Conservation (phyloP, 2,797 vertebrate species). For the Amphiprion clarkii region DNA sequence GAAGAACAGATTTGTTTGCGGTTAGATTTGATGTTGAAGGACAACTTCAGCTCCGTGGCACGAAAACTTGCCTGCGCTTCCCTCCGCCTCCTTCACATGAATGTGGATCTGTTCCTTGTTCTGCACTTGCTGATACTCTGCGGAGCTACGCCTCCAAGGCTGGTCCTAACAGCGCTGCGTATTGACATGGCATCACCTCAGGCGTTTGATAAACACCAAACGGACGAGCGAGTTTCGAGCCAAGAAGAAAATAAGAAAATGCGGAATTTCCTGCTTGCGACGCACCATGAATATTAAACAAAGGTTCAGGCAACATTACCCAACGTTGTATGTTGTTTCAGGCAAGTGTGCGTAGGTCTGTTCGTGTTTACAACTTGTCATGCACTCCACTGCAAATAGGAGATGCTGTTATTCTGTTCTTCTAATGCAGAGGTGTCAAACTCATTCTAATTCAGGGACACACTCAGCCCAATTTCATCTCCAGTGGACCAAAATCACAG, state of each 20-base stretch:
- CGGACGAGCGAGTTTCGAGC: constrained; percentile 50
- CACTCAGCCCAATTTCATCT: too few species aligned
- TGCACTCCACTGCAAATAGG: too few species aligned
- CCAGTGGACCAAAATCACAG: too few species aligned
- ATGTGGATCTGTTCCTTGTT: constrained; percentile 39
- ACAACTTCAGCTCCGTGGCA: constrained; percentile 8
- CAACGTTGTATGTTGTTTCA: background rate
- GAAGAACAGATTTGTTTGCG: constrained; percentile 5
- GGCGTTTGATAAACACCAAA: constrained; percentile 21
- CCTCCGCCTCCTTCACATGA: constrained; percentile 19
- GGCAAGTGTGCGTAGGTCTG: background rate
- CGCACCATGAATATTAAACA: background rate
- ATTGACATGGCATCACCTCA: constrained; percentile 57
- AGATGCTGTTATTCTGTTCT: too few species aligned
- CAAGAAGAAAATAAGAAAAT: background rate
- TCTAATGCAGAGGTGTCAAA: too few species aligned
- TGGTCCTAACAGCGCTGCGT: constrained; percentile 41
- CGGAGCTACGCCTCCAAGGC: constrained; percentile 79
- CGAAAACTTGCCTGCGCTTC: constrained; percentile 12
- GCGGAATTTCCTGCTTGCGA: constrained; percentile 19
- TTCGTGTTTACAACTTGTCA: background rate
- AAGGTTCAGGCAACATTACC: background rate
- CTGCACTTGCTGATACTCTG: constrained; percentile 79
- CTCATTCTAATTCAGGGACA: too few species aligned
- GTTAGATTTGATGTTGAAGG: constrained; percentile 6